Evolutionary conservation across 2,888 invertebrate genomes (phyloP).

Genomic region (Diogma glabrata): DNA sequence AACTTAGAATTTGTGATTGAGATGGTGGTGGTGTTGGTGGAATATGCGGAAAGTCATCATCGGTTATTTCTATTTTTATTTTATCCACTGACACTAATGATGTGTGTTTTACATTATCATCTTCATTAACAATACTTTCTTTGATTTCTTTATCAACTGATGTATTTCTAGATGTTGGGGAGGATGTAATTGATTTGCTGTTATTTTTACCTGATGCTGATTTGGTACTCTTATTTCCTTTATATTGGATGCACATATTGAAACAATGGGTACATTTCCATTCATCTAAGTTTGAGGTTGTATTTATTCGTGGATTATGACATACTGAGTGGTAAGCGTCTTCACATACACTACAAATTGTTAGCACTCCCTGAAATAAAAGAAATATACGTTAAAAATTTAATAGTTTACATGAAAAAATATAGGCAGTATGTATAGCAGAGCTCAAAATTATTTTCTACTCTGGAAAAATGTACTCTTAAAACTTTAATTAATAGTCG

Average conservation of each 20-base stretch:
- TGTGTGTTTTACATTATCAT: neutral
- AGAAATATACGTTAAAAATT: neutral
- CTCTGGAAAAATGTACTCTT: no score
- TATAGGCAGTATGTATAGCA: neutral
- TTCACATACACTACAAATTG: constrained; percentile 73
- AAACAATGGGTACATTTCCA: constrained; percentile 62
- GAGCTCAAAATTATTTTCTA: neutral
- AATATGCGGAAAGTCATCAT: neutral
- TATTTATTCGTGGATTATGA: constrained; percentile 57
- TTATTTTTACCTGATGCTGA: neutral
- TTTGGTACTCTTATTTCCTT: neutral
- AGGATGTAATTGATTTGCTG: neutral
- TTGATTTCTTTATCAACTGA: neutral
- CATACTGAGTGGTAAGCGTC: constrained; percentile 76
- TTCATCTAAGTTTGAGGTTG: constrained; percentile 43
- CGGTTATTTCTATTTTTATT: neutral
- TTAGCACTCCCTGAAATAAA: constrained; percentile 49
- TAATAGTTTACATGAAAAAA: constrained; percentile 8
- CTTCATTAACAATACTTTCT: neutral
- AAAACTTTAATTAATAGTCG: no score
- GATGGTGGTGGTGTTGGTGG: constrained; percentile 15
- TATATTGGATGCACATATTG: neutral
- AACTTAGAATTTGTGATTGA: constrained; percentile 1
- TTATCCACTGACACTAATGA: neutral
- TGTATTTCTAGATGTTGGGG: neutral